Base-by-base conservation (phyloP, 2,797 vertebrate species). In the Pangasius sanitwongsei region DNA sequence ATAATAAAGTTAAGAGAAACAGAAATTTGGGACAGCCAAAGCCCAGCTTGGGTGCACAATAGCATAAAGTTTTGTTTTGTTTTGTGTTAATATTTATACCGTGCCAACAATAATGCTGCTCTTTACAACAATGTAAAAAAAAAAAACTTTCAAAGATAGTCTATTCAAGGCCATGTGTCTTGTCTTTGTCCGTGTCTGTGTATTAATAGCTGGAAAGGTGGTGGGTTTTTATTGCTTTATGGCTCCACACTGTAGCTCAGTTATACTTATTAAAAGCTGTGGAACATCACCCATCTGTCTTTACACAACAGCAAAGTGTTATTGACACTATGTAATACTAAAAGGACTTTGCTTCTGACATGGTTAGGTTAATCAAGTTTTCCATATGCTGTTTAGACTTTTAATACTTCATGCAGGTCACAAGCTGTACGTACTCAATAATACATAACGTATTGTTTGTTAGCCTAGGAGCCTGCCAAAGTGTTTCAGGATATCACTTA, bases 261-360 rank as follows among this genome's bases (percentile, higher is more conserved):
- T 75, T 50, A 77, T 48, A 75, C 23, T 75, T 12, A 13, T 48
- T 75, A 48, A 41, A 53, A 5, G 25, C 28, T 78, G 75, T 37
- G 16, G 7, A 41, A 85, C 37, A 55, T 57, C 57, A 28, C 37
- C 65, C 65, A 81, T 72, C 63, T 59, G 67, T 86, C n/a, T 86
- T 74, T 63, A 82, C 53, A 12, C 23, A 86, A 37, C 65, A 63
- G 20, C 25, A 67, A 25, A 5, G 44, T 81, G 41, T 72, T 82
- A 20, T 81, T 84, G 48, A 86, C 65, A 31, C 48, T 20, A 12
- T 34, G 28, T 44, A 28, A 28, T 25, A 44, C 28, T 86, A 69
- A 86, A 86, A 81, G 75, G 50, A 48, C 31, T 59, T 85, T 37
- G 11, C 15, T 80, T 37, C 25, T 50, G 37, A 53, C 13, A 61